Conservation (phyloP, 1,140 invertebrate genomes). For the Drosophila setifemur region DNA sequence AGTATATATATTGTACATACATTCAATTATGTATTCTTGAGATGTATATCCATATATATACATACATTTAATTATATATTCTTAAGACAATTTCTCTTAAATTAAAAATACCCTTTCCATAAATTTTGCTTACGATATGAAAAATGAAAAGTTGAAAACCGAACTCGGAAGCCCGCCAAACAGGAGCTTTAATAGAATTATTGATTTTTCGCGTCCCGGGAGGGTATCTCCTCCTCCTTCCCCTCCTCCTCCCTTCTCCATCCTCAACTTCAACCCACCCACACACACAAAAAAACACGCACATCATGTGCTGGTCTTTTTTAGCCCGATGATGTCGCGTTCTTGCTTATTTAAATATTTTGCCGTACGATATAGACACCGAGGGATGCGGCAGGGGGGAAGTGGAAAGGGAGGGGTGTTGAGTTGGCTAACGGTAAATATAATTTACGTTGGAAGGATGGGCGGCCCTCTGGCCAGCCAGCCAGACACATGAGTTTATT, state of each 20-base stretch:
- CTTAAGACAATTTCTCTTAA: too few species aligned
- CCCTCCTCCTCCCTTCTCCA: neutral
- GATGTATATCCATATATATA: too few species aligned
- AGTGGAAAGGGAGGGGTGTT: neutral
- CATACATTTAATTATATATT: too few species aligned
- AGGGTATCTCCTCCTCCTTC: constrained; percentile 14
- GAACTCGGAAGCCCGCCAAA: constrained; percentile 5
- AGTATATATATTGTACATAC: too few species aligned
- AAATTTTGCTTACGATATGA: neutral
- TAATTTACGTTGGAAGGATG: constrained; percentile 24
- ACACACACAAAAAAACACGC: neutral
- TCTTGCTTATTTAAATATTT: constrained; percentile 41
- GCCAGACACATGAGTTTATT: constrained; percentile 35
- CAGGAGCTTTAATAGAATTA: constrained; percentile 73
- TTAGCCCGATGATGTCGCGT: constrained; percentile 23
- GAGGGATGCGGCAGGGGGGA: neutral
- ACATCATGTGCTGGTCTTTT: constrained; percentile 29
- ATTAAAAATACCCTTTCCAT: too few species aligned
- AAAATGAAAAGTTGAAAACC: constrained; percentile 19
- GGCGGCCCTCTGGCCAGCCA: constrained; percentile 20
- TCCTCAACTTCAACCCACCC: neutral
- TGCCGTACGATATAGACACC: neutral
- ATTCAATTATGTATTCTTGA: too few species aligned
- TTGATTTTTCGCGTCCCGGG: constrained; percentile 62
- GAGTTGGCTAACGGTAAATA: constrained; percentile 46